Conservation (phyloP, 2,888 invertebrate species). For the Elgonia sp. region DNA sequence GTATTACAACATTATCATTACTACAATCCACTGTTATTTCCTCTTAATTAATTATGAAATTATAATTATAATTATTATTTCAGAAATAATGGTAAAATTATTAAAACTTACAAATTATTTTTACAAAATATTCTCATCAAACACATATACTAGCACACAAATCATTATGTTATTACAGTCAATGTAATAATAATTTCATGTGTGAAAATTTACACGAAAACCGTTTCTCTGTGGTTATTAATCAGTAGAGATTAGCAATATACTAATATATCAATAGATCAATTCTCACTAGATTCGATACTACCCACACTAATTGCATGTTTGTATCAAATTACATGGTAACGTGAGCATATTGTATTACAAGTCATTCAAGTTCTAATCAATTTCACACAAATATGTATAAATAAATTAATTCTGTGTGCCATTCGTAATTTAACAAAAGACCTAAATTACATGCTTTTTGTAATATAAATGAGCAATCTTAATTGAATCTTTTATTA, state of each 20-base stretch:
- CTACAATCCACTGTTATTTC: too few species aligned
- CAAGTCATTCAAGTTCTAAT: constrained; percentile 51
- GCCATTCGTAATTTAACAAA: neutral
- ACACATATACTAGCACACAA: neutral
- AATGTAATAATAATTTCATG: neutral
- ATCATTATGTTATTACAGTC: neutral
- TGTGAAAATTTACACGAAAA: constrained; percentile 15
- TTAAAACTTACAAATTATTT: too few species aligned
- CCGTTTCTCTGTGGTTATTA: neutral
- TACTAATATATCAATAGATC: constrained; percentile 48
- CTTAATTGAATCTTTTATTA: too few species aligned
- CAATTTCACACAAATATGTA: constrained; percentile 28
- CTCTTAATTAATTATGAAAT: too few species aligned
- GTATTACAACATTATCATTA: too few species aligned
- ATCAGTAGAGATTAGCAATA: constrained; percentile 39
- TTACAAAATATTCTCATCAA: neutral
- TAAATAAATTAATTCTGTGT: neutral
- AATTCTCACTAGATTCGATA: constrained; percentile 44
- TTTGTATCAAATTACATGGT: constrained; percentile 54
- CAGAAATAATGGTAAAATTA: too few species aligned
- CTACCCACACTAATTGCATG: constrained; percentile 38
- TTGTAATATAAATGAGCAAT: too few species aligned
- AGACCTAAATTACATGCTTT: neutral
- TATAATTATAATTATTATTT: too few species aligned
- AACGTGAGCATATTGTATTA: constrained; percentile 44